Evolutionary conservation across 2,113 vertebrate species (phyloP).

Genomic region (Paraplagusia blochii): DNA sequence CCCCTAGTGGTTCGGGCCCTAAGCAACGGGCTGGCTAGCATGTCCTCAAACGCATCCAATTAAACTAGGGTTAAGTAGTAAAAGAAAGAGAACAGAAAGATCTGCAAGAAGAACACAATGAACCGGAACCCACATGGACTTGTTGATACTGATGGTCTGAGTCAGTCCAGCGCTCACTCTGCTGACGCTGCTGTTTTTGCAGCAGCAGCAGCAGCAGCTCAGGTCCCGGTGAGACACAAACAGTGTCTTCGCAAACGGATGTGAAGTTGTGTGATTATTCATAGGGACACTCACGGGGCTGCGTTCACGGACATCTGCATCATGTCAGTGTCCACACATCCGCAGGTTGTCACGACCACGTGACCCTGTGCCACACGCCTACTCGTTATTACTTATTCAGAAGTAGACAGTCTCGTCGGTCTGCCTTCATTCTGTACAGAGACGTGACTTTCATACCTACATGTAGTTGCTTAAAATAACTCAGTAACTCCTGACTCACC

Average conservation of each 20-base stretch:
- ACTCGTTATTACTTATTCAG: background rate
- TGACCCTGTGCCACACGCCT: background rate
- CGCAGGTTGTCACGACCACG: background rate
- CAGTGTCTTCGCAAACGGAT: constrained; percentile 8
- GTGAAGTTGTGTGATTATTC: constrained; percentile 15
- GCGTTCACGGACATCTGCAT: background rate
- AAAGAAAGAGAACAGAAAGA: too few species aligned
- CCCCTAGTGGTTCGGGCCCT: too few species aligned
- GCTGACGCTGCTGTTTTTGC: background rate
- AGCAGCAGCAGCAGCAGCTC: constrained; percentile 12
- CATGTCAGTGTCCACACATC: background rate
- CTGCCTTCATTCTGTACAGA: background rate
- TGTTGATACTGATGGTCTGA: too few species aligned
- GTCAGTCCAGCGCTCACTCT: background rate
- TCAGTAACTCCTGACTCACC: background rate
- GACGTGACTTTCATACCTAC: constrained; percentile 5
- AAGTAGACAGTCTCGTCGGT: background rate
- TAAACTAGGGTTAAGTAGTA: too few species aligned
- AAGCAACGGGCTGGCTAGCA: too few species aligned
- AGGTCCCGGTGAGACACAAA: background rate
- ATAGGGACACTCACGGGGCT: background rate
- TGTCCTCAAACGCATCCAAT: too few species aligned
- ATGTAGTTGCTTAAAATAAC: background rate
- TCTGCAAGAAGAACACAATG: too few species aligned
- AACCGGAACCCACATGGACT: background rate